Percentiles rank a stretch among this genome's conserved stretches.
These are phyloP conservation scores for Caiman crocodilus DNA, from an alignment of 2,797 vertebrate species.

Conservation along the genomic window DNA sequence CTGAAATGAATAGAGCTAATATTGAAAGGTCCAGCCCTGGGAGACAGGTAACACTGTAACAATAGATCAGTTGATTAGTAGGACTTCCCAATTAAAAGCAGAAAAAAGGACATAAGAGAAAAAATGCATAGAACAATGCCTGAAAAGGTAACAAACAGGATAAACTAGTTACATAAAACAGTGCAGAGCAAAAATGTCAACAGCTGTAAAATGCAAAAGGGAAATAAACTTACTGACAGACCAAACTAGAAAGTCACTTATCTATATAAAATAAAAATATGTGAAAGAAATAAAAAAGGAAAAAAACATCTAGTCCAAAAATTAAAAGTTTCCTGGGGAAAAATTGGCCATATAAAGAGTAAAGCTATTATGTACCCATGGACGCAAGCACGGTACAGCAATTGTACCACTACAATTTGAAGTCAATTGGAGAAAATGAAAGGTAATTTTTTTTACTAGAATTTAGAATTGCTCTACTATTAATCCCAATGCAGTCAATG, in stretches of 20 bases:
- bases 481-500: not conserved
- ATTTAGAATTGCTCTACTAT: accelerated
- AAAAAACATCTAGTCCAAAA: not conserved
- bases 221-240: not conserved
- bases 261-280: not conserved
- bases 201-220: not conserved
- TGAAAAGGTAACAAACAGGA: not conserved
- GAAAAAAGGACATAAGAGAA: not conserved
- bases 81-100: not conserved
- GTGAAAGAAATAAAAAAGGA: not conserved
- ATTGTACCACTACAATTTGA: accelerated
- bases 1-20: not conserved
- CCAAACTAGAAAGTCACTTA: not conserved
- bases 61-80: not conserved
- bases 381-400: not conserved
- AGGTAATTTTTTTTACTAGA: not conserved
- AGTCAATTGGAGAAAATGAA: not conserved
- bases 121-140: slow-evolving; percentile 4
- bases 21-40: not conserved
- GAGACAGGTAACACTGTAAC: not conserved
- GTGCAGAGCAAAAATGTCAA: not conserved
- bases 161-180: not conserved
- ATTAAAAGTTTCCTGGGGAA: not conserved
- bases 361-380: not conserved
- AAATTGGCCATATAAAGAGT: not conserved